These are phyloP conservation scores for Eunapius fragilis DNA, from an alignment of 37 sponge, comb jelly and placozoan species.

Conservation along the genomic window DNA sequence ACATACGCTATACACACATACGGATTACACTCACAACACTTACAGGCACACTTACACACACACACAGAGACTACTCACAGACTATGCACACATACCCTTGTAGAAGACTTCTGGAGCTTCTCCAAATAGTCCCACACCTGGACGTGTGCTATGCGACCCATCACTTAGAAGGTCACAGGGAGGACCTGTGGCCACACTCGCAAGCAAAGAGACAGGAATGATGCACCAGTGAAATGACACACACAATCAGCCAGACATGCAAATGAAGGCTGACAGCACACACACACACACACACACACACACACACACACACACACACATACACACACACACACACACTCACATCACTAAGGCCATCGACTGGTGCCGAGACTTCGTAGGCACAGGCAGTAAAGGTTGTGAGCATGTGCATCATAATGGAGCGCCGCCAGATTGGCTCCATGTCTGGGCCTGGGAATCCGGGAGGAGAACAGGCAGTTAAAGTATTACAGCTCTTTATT, in stretches of 20 bases:
- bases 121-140: conserved; percentile 87
- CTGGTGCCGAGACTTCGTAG: conserved; percentile 56
- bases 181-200: conserved; percentile 60
- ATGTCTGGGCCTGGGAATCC: background rate
- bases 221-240: too few species aligned
- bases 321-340: too few species aligned
- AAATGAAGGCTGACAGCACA: too few species aligned
- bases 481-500: too few species aligned
- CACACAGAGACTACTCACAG: conserved; percentile 7
- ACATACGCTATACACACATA: background rate
- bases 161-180: conserved; percentile 57
- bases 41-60: background rate
- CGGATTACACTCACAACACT: background rate
- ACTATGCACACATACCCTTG: conserved; percentile 50
- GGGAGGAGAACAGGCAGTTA: too few species aligned
- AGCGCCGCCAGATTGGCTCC: conserved; percentile 65
- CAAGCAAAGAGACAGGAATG: too few species aligned
- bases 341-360: conserved; percentile 55
- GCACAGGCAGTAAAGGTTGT: conserved; percentile 65
- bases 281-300: too few species aligned
- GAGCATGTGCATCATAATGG: conserved; percentile 54
- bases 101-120: conserved; percentile 54
- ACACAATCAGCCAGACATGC: too few species aligned
- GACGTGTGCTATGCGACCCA: conserved; percentile 68
- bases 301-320: too few species aligned